These are phyloP conservation scores for Halcyon badia DNA, from an alignment of 2,797 vertebrate species.

Conservation along the genomic window DNA sequence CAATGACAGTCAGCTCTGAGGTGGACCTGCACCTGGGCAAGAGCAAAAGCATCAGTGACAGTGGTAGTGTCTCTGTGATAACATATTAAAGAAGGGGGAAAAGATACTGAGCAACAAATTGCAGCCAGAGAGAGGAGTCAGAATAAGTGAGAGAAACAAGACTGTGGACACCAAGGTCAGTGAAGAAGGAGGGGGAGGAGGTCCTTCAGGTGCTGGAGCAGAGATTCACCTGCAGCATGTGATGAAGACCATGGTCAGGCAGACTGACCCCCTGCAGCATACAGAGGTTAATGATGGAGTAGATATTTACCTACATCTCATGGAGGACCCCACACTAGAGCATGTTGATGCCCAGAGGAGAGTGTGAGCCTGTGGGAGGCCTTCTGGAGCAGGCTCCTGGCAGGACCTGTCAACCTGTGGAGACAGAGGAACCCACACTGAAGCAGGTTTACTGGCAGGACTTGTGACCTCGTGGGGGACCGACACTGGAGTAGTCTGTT, in stretches of 20 bases:
- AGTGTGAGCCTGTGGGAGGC: background rate
- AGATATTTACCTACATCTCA: no score
- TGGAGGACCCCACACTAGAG: background rate
- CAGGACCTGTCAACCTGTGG: background rate
- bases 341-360: background rate
- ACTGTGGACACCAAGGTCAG: background rate
- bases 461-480: background rate
- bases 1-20: background rate
- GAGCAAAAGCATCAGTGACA: background rate
- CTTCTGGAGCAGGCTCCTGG: background rate
- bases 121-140: no score
- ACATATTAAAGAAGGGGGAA: no score
- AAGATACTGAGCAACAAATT: no score
- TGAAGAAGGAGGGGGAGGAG: background rate
- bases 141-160: no score
- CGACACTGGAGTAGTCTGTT: no score
- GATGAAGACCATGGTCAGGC: background rate
- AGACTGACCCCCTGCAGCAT: background rate
- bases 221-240: background rate
- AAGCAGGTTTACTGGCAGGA: background rate
- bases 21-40: fast-evolving
- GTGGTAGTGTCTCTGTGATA: background rate
- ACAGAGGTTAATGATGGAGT: background rate
- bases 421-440: background rate
- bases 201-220: background rate